phyloP scores from a whole-genome alignment of 2,113 vertebrate genomes.

The Piliocolobus tephrosceles region DNA sequence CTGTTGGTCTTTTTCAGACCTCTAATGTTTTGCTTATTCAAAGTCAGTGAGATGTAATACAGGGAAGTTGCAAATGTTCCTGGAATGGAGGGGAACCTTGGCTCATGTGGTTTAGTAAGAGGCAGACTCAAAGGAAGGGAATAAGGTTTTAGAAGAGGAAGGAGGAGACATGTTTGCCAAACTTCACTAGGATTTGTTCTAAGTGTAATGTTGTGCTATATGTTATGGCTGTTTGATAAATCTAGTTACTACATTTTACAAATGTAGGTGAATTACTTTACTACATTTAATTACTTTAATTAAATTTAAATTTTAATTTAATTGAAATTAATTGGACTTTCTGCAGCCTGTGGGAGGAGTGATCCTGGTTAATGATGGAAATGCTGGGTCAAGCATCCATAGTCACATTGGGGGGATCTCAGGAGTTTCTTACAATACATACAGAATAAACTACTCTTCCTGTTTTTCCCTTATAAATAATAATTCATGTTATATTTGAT shows the following conservation, averaged over 20 bases:
- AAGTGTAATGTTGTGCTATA: background rate
- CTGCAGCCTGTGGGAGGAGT: background rate
- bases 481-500: background rate
- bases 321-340: background rate
- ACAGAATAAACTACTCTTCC: background rate
- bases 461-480: background rate
- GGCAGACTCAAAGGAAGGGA: background rate
- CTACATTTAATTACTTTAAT: background rate
- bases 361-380: background rate
- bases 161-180: background rate
- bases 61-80: background rate
- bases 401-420: fast-evolving
- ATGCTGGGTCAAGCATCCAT: background rate
- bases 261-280: background rate
- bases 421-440: background rate
- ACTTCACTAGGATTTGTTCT: background rate
- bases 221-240: background rate
- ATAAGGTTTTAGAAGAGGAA: background rate
- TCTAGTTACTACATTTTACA: background rate
- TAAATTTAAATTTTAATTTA: background rate
- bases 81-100: background rate
- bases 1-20: background rate
- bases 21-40: background rate
- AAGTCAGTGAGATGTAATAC: background rate
- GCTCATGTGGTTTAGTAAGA: background rate